Evolutionary conservation across 2,113 vertebrate genomes (phyloP), one percentile per base, ranked within the genome.

Genomic region (Octodon degus): DNA sequence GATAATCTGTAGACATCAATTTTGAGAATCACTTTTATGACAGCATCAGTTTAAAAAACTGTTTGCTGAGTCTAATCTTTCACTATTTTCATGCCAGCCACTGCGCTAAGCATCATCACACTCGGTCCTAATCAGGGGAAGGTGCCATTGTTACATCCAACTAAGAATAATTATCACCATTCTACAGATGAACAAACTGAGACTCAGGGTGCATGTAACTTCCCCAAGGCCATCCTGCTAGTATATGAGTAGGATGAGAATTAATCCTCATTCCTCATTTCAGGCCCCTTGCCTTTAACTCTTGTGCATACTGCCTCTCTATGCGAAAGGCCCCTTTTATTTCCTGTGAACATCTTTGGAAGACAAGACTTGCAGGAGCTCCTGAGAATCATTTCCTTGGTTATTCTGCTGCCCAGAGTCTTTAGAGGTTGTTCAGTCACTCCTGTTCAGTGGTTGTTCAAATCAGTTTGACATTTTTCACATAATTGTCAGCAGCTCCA

Each of bases 1-100:
- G 30, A 74, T 96, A 58, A 93, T 96, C 91, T 43, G 72, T 24
- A 95, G 67, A 96, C 60, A 79, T 84, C 74, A 43, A 7, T 92
- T 96, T 80, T 92, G 37, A 92, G 32, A 94, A 85, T 80, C 94
- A 65, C 40, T 93, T 58, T 86, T 55, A n/a, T 34, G 50, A n/a
- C 30, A 83, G 10, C 30, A 76, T 30, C 14, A 67, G 55, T 79
- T 67, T 2, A 80, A 82, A 60, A 53, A 17, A 24, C 17, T 20
- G 11, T 76, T 43, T 17, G 13, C 3, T 30, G 40, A 63, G 30
- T 77, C 88, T 77, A 85, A 83, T 40, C 7, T 6, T n/a, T 12
- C 79, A 62, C 2, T 10, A 2, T 77, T n/a, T 70, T 65, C 74
- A 47, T 76, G 53, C 53, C 12, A n/a, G 47, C 20, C 13, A 86